A percentile compares a stretch with the other conserved stretches of the same genome.
Evolutionary conservation across 2,113 vertebrate genomes (phyloP).

Genomic region (Benitochromis conjunctus): DNA sequence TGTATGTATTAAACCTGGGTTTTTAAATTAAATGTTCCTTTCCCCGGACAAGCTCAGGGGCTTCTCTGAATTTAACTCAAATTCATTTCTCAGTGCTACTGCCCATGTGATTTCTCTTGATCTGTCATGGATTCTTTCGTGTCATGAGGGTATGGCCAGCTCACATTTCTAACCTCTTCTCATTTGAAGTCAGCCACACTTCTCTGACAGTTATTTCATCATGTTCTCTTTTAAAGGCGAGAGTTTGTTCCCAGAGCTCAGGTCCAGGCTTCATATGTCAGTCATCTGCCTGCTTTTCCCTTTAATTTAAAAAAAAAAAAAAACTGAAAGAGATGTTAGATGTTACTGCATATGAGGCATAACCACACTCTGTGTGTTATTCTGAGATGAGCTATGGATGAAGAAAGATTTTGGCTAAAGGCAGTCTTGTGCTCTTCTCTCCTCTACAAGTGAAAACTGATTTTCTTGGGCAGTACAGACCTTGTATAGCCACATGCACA

Average conservation of each 20-base stretch:
- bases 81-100: slow-evolving; percentile 18
- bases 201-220: slow-evolving; percentile 34
- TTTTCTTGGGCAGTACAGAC: not conserved
- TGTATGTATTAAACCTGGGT: not conserved
- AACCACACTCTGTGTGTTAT: not conserved
- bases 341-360: not conserved
- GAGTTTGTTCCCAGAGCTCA: slow-evolving; percentile 30
- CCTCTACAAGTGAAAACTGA: not conserved
- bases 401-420: not conserved
- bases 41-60: slow-evolving; percentile 1
- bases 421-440: not conserved
- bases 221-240: not conserved
- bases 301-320: slow-evolving; percentile 34
- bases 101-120: slow-evolving; percentile 49
- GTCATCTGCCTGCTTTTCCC: slow-evolving; percentile 14
- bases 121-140: slow-evolving; percentile 49
- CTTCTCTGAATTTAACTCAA: slow-evolving; percentile 15
- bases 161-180: slow-evolving; percentile 34
- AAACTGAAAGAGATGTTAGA: not conserved
- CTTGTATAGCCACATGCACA: not conserved
- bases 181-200: slow-evolving; percentile 44
- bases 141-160: slow-evolving; percentile 34
- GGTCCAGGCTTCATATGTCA: slow-evolving; percentile 8
- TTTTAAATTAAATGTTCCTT: slow-evolving; percentile 27
- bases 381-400: not conserved